Conservation (phyloP, 2,113 vertebrate species). For the Callocephalon fimbriatum region DNA sequence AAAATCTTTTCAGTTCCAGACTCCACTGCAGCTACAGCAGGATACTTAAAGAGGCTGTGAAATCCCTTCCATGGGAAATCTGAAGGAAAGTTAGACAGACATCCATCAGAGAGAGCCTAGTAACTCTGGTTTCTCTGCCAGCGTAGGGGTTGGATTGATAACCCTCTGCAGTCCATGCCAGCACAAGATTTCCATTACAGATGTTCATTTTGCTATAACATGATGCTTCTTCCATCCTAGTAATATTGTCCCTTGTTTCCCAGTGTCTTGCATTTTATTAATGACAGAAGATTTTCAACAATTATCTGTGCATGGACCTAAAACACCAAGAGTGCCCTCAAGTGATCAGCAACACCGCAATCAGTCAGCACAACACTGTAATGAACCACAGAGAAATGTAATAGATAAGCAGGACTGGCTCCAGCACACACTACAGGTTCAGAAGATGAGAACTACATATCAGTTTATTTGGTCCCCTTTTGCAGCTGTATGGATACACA, state of each 20-base stretch:
- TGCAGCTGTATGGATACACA: background rate
- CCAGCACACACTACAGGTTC: background rate
- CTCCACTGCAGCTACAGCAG: slow-evolving; percentile 6
- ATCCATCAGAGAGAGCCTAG: background rate
- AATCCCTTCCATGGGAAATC: slow-evolving; percentile 34
- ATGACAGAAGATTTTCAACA: background rate
- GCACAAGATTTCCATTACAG: background rate
- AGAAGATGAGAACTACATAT: background rate
- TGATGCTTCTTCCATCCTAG: background rate
- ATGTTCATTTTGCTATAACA: background rate
- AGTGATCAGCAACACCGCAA: slow-evolving; percentile 15
- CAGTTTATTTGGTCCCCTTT: background rate
- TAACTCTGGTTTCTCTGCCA: slow-evolving; percentile 3
- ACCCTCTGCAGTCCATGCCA: background rate
- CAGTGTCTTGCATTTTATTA: background rate
- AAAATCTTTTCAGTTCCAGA: slow-evolving; percentile 32
- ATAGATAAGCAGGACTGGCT: background rate
- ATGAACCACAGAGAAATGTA: background rate
- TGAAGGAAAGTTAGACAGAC: slow-evolving; percentile 30
- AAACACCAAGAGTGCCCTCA: slow-evolving; percentile 56
- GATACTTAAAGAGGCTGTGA: slow-evolving; percentile 31
- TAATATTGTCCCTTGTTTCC: background rate
- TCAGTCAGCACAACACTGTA: background rate
- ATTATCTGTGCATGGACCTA: background rate
- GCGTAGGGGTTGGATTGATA: background rate